These are phyloP conservation scores for Drosophila pectinifera DNA, from an alignment of 1,140 invertebrate genomes.

Conservation along the genomic window DNA sequence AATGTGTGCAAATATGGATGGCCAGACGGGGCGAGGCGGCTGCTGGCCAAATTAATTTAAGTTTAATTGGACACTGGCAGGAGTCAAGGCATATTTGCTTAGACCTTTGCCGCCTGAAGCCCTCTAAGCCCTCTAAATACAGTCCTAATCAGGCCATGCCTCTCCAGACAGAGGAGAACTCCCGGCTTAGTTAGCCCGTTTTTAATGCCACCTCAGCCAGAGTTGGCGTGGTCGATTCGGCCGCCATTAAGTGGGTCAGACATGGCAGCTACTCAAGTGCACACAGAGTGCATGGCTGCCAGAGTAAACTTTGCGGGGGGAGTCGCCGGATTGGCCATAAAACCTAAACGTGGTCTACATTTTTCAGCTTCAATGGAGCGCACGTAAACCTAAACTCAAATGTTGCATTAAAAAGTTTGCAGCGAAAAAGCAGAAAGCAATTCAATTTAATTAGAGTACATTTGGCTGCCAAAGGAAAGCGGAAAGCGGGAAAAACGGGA, in stretches of 20 bases:
- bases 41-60: constrained; percentile 73
- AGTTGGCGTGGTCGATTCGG: constrained; percentile 48
- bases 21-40: constrained; percentile 2
- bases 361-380: constrained; percentile 69
- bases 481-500: constrained; percentile 3
- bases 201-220: constrained; percentile 42
- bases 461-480: constrained; percentile 51
- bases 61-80: constrained; percentile 63
- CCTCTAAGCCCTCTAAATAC: constrained; percentile 12
- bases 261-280: constrained; percentile 53
- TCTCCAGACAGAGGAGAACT: constrained; percentile 23
- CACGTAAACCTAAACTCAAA: constrained; percentile 73
- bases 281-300: constrained; percentile 51
- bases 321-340: constrained; percentile 37
- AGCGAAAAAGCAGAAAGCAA: constrained; percentile 54
- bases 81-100: constrained; percentile 49
- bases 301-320: constrained; percentile 26
- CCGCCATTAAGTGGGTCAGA: constrained; percentile 66
- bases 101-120: constrained; percentile 26
- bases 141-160: constrained; percentile 42
- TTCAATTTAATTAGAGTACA: constrained; percentile 79
- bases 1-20: constrained; percentile 58
- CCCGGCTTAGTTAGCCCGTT: constrained; percentile 31
- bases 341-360: constrained; percentile 73
- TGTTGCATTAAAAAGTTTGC: constrained; percentile 78